phyloP scores from a whole-genome alignment of 2,113 vertebrate genomes.

The Caretta caretta region DNA sequence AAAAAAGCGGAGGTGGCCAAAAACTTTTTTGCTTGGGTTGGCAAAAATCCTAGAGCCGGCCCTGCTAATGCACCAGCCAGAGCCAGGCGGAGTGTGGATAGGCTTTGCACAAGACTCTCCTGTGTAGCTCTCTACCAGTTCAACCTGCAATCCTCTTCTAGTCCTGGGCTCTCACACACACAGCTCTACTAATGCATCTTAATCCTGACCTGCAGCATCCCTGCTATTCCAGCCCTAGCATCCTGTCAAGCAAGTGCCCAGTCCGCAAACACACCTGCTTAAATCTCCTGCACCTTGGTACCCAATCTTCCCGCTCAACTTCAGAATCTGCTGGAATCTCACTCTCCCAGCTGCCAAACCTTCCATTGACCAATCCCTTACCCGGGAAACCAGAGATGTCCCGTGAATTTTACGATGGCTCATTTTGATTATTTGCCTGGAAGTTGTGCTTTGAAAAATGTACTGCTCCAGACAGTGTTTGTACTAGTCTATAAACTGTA shows the following conservation, averaged over 20 bases:
- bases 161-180: background rate
- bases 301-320: background rate
- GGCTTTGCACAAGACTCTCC: background rate
- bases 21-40: no score
- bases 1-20: no score
- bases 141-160: background rate
- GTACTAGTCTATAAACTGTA: background rate
- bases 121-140: background rate
- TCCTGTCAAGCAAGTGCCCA: background rate
- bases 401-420: background rate
- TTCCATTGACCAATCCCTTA: background rate
- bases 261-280: background rate
- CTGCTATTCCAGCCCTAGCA: background rate
- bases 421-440: background rate
- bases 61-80: background rate
- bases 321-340: background rate
- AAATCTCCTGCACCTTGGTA: background rate
- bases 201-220: background rate
- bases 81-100: background rate
- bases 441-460: conserved; percentile 11
- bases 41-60: no score
- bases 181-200: background rate
- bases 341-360: background rate
- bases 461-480: background rate
- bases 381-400: background rate